Evolutionary conservation across 2,888 invertebrate species (phyloP).

Genomic region (Trichogramma evanescens): DNA sequence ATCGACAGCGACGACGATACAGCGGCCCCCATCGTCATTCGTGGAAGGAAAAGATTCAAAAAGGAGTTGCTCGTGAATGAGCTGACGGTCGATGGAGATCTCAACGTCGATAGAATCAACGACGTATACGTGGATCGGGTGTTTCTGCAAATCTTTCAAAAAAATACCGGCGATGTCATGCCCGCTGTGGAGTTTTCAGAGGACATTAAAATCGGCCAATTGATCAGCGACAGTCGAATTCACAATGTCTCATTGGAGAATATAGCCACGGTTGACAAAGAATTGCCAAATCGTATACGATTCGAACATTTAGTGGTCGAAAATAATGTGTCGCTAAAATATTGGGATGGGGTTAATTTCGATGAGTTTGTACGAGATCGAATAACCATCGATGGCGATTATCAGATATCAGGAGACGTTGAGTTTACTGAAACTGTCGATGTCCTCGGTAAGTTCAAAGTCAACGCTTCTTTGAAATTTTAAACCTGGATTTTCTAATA

Average conservation of each 20-base stretch:
- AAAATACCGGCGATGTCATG: constrained; percentile 21
- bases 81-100: constrained; percentile 26
- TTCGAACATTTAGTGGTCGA: constrained; percentile 29
- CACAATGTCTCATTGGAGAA: constrained; percentile 25
- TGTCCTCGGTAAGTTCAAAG: constrained; percentile 27
- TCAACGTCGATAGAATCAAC: constrained; percentile 28
- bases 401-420: constrained; percentile 25
- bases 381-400: constrained; percentile 26
- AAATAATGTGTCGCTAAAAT: constrained; percentile 20
- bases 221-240: constrained; percentile 22
- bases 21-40: constrained; percentile 17
- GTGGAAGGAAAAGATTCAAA: constrained; percentile 30
- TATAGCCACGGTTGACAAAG: constrained; percentile 20
- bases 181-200: constrained; percentile 26
- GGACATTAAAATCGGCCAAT: constrained; percentile 22
- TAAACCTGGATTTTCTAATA: neutral
- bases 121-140: constrained; percentile 27
- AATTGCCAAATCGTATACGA: constrained; percentile 25
- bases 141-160: constrained; percentile 29
- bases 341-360: constrained; percentile 32
- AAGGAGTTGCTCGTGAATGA: constrained; percentile 20
- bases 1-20: constrained; percentile 5
- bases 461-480: neutral
- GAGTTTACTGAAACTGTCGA: constrained; percentile 29
- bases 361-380: constrained; percentile 31